phyloP scores from a whole-genome alignment of 1,140 invertebrate genomes.

The Zaprionus africanus region DNA sequence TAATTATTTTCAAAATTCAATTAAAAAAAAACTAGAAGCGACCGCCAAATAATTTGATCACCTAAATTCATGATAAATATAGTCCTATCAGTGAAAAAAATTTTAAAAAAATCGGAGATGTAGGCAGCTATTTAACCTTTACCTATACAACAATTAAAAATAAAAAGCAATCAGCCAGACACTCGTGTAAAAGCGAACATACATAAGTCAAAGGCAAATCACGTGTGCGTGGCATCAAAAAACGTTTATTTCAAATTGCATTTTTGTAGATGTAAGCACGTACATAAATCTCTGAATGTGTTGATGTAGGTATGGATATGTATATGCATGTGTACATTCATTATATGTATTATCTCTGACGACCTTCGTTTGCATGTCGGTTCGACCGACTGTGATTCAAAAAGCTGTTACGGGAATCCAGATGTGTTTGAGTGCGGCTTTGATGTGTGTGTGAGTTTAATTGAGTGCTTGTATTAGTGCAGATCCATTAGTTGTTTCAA shows the following conservation, averaged over 20 bases:
- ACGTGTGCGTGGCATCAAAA: conserved; percentile 54
- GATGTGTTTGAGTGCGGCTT: background rate
- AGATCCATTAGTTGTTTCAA: background rate
- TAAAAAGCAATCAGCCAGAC: conserved; percentile 17
- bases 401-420: conserved; percentile 48
- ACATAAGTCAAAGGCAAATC: conserved; percentile 71
- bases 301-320: conserved; percentile 4
- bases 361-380: conserved; percentile 59
- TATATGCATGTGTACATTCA: conserved; percentile 3
- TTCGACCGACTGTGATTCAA: conserved; percentile 44
- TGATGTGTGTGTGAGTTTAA: background rate
- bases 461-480: background rate
- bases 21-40: no score
- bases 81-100: no score
- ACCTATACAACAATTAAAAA: conserved; percentile 50
- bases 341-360: conserved; percentile 44
- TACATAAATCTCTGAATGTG: background rate
- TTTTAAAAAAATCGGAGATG: no score
- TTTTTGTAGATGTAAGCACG: conserved; percentile 15
- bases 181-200: conserved; percentile 37
- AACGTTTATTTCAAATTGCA: conserved; percentile 43
- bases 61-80: no score
- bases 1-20: no score
- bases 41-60: no score
- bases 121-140: no score